Evolutionary conservation across 2,888 invertebrate genomes (phyloP), one percentile per base, ranked within the genome.

Genomic region (Platypus cylindrus): DNA sequence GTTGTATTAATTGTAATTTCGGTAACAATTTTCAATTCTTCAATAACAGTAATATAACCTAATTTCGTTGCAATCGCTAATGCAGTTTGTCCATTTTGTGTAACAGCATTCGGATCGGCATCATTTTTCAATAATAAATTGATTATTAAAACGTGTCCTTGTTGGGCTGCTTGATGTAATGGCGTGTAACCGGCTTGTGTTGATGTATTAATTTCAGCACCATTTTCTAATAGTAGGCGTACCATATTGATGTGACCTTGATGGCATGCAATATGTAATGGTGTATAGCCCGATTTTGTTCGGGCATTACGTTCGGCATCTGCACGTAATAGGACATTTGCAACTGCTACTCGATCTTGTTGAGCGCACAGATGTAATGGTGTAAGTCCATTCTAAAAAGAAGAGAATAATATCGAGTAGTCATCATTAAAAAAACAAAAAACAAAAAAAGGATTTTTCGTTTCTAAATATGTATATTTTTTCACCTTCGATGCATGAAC

Each of bases 31-130:
- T 94, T 86, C 33, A 98, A 66, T 3, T 94, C 91, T 61, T 98
- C 97, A 40, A 97, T 93, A 0, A 98, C 95, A 37, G 91, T 93
- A 52, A 98, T 91, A 69, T 98, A 98, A 38, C 97, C 97, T 36
- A 98, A 73, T 40, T 87, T 83, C 60, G 93, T 87, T 15, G 97
- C 97, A 51, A 98, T 94, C 33, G 89, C 87, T 45, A 98, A 73
- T 3, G 98, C 89, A 3, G 97, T 97, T 66, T 95, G 89, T 2
- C 97, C 97, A 61, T 80, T 86, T 94, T 84, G 84, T 34, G 94
- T 95, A 34, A 90, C 66, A 13, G 89, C 89, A 63, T 97, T 90
- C 3, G 98, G 97, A 57, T 90, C 84, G 1, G 95, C 95, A 55
- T 79, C 85, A 64, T 86, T 79, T 55, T 94, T 91, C 47, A 98